These are phyloP conservation scores for Siderastrea siderea DNA, from an alignment of 92 coral and sea anemone species.

Conservation along the genomic window DNA sequence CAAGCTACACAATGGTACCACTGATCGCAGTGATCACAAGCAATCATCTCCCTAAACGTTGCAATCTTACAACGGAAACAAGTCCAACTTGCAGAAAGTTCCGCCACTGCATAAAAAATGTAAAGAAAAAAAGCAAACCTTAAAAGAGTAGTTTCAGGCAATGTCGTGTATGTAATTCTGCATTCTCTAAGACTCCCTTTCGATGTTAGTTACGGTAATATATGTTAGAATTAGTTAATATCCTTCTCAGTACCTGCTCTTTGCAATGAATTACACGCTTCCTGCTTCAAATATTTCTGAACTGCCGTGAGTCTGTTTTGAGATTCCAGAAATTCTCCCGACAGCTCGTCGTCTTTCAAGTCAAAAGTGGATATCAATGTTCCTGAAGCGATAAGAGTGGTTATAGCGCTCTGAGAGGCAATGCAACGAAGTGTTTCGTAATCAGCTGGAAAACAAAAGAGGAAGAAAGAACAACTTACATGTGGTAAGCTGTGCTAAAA, in stretches of 20 bases:
- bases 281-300: not conserved
- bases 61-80: slow-evolving; percentile 3
- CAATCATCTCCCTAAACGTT: not conserved
- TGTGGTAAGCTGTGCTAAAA: too few species aligned
- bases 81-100: not conserved
- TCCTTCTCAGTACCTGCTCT: not conserved
- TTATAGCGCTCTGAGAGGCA: slow-evolving; percentile 5
- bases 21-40: slow-evolving; percentile 9
- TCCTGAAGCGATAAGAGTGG: not conserved
- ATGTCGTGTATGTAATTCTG: not conserved
- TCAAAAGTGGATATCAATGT: not conserved
- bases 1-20: not conserved
- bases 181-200: not conserved
- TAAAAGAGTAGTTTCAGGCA: not conserved
- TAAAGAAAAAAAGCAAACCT: not conserved
- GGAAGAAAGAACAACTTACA: not conserved
- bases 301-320: not conserved
- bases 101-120: not conserved
- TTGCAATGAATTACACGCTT: not conserved
- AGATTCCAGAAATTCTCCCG: not conserved
- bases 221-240: not conserved
- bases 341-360: slow-evolving; percentile 1
- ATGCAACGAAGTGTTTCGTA: not conserved
- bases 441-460: not conserved
- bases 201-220: not conserved